These are phyloP conservation scores for Picus viridis DNA, from an alignment of 2,797 vertebrate species.

Conservation along the genomic window DNA sequence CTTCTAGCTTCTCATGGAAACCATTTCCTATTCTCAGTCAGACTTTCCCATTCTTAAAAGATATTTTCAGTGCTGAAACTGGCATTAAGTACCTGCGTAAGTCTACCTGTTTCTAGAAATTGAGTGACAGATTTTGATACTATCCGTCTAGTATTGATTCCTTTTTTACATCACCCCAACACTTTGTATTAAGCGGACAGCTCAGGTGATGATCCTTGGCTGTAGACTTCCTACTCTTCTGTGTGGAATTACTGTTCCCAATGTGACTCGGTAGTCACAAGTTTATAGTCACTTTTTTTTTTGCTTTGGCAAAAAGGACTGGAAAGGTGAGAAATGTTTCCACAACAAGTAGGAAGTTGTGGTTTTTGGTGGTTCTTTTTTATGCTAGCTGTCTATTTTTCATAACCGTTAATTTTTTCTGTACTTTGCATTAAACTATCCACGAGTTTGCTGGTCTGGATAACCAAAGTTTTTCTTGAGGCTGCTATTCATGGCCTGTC, in stretches of 20 bases:
- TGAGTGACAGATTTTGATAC: neutral
- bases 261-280: neutral
- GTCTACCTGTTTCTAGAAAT: constrained; percentile 17
- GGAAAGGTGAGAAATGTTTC: neutral
- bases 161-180: neutral
- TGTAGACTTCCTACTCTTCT: neutral
- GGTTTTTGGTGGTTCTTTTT: neutral
- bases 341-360: neutral
- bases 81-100: neutral
- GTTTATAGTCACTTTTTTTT: neutral
- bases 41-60: neutral
- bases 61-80: constrained; percentile 26
- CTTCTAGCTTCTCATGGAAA: constrained; percentile 2
- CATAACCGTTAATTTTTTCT: neutral
- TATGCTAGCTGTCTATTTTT: neutral
- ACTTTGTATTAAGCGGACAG: neutral
- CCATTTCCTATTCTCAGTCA: constrained; percentile 5
- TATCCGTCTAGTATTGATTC: neutral
- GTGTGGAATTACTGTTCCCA: neutral
- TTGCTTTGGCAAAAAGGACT: neutral
- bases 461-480: neutral
- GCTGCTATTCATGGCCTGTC: neutral
- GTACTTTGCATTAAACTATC: neutral
- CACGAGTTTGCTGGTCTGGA: neutral
- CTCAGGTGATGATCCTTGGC: neutral